phyloP scores from a whole-genome alignment of 2,113 vertebrate genomes.

The Mirounga angustirostris region DNA sequence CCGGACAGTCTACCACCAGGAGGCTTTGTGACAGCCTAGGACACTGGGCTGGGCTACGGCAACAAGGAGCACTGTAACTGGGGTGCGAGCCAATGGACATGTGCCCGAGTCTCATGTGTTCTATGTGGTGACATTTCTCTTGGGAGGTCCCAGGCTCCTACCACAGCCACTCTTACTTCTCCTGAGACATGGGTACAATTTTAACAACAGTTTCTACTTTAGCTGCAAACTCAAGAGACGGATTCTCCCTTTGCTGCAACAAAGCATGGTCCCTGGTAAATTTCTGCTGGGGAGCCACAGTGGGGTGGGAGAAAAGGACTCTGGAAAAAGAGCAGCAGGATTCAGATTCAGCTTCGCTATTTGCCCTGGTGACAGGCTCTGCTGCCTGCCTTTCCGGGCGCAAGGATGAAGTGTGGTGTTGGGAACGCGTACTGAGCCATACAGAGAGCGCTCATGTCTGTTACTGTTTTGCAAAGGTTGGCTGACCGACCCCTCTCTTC shows the following conservation, averaged over 20 bases:
- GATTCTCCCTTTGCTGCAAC: background rate
- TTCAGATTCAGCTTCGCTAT: background rate
- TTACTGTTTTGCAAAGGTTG: background rate
- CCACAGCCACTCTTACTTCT: background rate
- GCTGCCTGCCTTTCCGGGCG: background rate
- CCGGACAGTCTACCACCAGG: background rate
- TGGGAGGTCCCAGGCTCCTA: background rate
- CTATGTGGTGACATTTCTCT: background rate
- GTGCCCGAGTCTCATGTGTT: background rate
- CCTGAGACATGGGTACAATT: background rate
- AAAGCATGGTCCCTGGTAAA: background rate
- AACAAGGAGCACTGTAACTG: background rate
- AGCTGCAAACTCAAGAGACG: background rate
- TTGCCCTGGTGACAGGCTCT: background rate
- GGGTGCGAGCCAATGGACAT: fast-evolving
- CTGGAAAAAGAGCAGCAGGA: background rate
- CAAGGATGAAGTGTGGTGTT: fast-evolving
- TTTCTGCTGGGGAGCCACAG: background rate
- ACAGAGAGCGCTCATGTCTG: fast-evolving
- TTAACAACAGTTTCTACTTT: background rate
- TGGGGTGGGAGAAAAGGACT: background rate
- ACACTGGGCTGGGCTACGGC: background rate
- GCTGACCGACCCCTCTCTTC: background rate
- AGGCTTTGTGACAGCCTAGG: background rate
- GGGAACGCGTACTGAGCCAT: fast-evolving